Conservation (phyloP, 2,113 vertebrate genomes). For the Nettapus auritus region DNA sequence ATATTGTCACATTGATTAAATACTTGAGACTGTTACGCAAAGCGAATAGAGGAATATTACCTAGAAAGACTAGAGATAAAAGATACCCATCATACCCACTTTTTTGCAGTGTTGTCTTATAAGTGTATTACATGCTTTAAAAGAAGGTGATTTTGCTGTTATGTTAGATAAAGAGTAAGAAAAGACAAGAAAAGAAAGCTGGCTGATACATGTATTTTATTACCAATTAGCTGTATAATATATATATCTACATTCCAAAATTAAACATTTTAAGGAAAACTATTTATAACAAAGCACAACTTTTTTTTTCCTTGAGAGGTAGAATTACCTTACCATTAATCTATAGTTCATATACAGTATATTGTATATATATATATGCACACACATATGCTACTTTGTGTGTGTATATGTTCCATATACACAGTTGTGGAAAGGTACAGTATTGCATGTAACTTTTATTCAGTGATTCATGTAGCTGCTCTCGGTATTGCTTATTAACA, state of each 20-base stretch:
- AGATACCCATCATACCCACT: background rate
- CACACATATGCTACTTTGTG: constrained; percentile 67
- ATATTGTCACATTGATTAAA: background rate
- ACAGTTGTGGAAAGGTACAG: constrained; percentile 65
- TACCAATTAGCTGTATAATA: constrained; percentile 69
- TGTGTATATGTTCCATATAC: constrained; percentile 64
- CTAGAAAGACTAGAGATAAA: background rate
- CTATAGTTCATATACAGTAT: constrained; percentile 70
- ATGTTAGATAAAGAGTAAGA: background rate
- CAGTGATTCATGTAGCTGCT: constrained; percentile 70
- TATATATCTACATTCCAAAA: constrained; percentile 72
- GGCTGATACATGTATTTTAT: constrained; percentile 69
- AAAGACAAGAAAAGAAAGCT: background rate
- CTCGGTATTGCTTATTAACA: constrained; percentile 66
- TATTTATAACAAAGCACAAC: constrained; percentile 80
- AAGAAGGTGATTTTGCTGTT: background rate
- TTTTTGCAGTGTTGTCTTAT: background rate
- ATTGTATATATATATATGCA: constrained; percentile 68
- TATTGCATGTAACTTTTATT: constrained; percentile 64
- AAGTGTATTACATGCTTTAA: background rate
- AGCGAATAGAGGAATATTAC: background rate
- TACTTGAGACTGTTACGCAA: background rate
- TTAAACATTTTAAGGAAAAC: constrained; percentile 72
- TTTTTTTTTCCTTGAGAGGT: constrained; percentile 68
- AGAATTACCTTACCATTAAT: constrained; percentile 75